Evolutionary conservation across 2,797 vertebrate species (phyloP).

Genomic region (Acrossocheilus wenchowensis): DNA sequence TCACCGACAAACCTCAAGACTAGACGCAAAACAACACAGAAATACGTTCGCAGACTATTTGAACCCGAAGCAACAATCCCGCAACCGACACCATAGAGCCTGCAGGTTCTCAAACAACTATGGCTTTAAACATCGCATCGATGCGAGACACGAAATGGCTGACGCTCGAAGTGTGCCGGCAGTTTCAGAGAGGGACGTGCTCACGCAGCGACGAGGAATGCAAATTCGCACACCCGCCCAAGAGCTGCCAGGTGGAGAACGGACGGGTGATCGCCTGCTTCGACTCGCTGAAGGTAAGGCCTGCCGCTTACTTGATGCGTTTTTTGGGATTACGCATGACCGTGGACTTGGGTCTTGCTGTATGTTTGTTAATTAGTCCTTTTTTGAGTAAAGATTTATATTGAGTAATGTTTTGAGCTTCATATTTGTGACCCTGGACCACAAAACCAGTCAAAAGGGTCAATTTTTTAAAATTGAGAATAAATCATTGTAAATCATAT

Average conservation of each 20-base stretch:
- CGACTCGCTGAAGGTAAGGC: constrained; percentile 97
- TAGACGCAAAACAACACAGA: neutral
- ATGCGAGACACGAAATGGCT: constrained; percentile 99
- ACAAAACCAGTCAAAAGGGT: too few relatives aligned
- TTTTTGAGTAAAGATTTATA: neutral
- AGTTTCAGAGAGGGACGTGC: constrained; percentile 98
- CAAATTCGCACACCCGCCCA: constrained; percentile 99
- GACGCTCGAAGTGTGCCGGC: constrained; percentile 97
- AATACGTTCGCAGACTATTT: neutral
- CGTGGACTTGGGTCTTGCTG: neutral
- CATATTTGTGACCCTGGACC: neutral
- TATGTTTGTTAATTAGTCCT: neutral
- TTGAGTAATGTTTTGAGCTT: neutral
- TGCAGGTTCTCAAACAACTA: constrained; percentile 17
- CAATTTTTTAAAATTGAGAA: too few relatives aligned
- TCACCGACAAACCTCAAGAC: constrained; percentile 6
- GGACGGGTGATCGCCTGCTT: constrained; percentile 99
- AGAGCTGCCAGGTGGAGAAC: constrained; percentile 99
- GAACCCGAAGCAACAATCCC: neutral
- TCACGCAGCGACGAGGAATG: constrained; percentile 98
- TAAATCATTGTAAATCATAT: too few relatives aligned
- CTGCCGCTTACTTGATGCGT: neutral
- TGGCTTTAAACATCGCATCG: constrained; percentile 54
- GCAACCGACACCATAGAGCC: neutral
- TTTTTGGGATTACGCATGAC: neutral